phyloP scores from a whole-genome alignment of 2,888 invertebrate genomes.

The Argyra leucocephala region DNA sequence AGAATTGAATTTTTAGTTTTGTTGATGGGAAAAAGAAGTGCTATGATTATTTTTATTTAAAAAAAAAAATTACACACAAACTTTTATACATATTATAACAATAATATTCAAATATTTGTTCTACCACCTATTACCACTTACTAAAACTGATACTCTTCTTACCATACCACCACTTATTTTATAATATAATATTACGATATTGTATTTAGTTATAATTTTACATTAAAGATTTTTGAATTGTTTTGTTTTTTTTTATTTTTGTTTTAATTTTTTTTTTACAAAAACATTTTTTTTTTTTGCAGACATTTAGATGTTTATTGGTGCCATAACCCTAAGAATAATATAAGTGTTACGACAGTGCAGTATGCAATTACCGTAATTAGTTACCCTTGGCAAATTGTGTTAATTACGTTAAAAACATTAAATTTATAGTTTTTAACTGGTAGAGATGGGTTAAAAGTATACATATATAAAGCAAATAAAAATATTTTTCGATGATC shows the following conservation, averaged over 20 bases:
- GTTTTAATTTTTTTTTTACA: neutral
- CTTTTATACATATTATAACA: neutral
- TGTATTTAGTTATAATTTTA: no score
- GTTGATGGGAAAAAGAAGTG: conserved; percentile 1
- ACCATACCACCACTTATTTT: no score
- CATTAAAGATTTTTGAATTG: no score
- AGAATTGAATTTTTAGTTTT: neutral
- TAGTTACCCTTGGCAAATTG: conserved; percentile 5
- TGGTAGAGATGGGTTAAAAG: neutral
- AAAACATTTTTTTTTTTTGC: neutral
- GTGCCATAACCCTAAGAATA: neutral
- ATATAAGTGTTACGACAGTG: neutral
- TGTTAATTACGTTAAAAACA: conserved; percentile 9
- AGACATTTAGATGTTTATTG: neutral
- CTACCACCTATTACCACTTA: no score
- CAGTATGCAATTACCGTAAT: conserved; percentile 10
- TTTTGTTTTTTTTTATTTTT: neutral
- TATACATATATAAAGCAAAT: neutral
- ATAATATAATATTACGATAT: no score
- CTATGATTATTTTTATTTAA: neutral
- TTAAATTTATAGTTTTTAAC: conserved; percentile 7
- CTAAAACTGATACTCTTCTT: no score
- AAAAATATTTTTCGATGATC: neutral
- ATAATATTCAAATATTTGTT: neutral
- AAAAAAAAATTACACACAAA: neutral